Percentiles rank a stretch among this genome's conserved stretches.
phyloP scores from a whole-genome alignment of 2,113 vertebrate genomes.

The Ciconia stormi region DNA sequence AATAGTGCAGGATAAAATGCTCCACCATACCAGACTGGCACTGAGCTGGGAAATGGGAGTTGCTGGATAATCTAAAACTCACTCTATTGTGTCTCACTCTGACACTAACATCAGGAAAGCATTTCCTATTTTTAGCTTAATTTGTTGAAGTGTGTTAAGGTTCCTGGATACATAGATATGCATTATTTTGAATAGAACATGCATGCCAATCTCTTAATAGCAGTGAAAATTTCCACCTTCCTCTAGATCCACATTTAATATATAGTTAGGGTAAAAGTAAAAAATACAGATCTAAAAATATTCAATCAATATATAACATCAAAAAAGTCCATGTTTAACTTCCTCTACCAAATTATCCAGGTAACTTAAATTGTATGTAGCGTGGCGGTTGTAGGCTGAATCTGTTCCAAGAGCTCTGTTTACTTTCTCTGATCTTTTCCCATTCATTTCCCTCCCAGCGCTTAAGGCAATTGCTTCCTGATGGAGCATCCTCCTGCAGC shows the following conservation, averaged over 20 bases:
- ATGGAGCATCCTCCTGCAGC: not conserved
- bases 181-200: not conserved
- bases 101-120: not conserved
- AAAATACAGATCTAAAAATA: not conserved
- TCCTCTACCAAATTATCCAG: not conserved
- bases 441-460: not conserved
- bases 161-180: not conserved
- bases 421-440: not conserved
- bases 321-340: not conserved
- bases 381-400: not conserved
- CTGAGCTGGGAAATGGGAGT: slow-evolving; percentile 51
- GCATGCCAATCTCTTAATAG: not conserved
- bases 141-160: not conserved
- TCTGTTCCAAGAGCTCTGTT: not conserved
- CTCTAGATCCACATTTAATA: not conserved
- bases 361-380: not conserved
- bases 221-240: not conserved
- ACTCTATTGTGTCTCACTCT: not conserved
- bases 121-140: slow-evolving; percentile 26
- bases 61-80: slow-evolving; percentile 19
- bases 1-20: slow-evolving; percentile 45
- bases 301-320: not conserved
- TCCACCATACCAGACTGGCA: not conserved
- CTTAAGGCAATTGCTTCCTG: not conserved
- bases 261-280: not conserved